These are phyloP conservation scores for Benthosema pterotum DNA, from an alignment of 2,797 vertebrate genomes.

Conservation along the genomic window DNA sequence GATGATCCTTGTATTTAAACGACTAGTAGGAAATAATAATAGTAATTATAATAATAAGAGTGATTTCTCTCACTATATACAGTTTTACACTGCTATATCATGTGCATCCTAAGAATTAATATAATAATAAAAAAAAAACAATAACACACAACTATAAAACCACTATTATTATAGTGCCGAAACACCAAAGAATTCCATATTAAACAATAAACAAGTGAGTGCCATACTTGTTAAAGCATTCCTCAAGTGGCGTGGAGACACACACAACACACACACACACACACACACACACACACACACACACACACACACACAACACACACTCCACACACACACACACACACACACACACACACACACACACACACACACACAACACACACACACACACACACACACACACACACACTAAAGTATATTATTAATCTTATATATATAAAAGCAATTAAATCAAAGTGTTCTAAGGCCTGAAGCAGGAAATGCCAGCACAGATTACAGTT, in stretches of 20 bases:
- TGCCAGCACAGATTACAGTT: conserved; percentile 81
- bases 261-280: conserved; percentile 24
- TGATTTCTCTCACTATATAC: not conserved
- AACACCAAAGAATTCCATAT: conserved; percentile 56
- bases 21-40: not conserved
- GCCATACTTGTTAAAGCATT: conserved; percentile 45
- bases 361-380: conserved; percentile 31
- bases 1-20: not conserved
- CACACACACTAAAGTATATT: conserved; percentile 72
- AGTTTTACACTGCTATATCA: not conserved
- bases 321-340: not conserved
- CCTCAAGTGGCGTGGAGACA: conserved; percentile 66
- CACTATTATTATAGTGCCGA: no score
- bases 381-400: conserved; percentile 42
- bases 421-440: conserved; percentile 78
- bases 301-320: conserved; percentile 37
- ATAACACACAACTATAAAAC: conserved; percentile 18
- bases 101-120: conserved; percentile 17
- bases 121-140: conserved; percentile 10
- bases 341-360: conserved; percentile 33
- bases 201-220: conserved; percentile 45
- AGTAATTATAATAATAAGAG: not conserved
- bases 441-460: conserved; percentile 82
- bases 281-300: conserved; percentile 44
- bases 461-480: conserved; percentile 79